These are phyloP conservation scores for Lutjanus erythropterus DNA, from an alignment of 2,113 vertebrate genomes.

Conservation along the genomic window DNA sequence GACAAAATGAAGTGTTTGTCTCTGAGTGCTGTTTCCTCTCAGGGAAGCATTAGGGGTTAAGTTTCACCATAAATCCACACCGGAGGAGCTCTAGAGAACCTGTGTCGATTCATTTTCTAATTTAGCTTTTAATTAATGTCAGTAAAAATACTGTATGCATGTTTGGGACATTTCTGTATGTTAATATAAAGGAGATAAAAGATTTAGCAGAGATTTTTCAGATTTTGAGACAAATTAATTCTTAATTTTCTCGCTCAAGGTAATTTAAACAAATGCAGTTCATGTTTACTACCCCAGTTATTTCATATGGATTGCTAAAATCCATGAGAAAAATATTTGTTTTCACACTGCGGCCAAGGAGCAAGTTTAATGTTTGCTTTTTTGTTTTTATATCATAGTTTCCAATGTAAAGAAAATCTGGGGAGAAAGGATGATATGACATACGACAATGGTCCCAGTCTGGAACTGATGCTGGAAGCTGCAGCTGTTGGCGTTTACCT, in stretches of 20 bases:
- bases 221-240: not conserved
- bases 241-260: not conserved
- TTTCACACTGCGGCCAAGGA: too few species aligned
- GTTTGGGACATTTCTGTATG: not conserved
- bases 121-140: too few species aligned
- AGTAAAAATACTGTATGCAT: not conserved
- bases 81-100: not conserved
- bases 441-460: not conserved
- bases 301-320: too few species aligned
- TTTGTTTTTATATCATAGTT: not conserved
- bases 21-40: not conserved
- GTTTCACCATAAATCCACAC: not conserved
- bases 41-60: not conserved
- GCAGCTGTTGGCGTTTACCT: too few species aligned
- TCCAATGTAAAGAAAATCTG: not conserved
- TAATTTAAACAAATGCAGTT: not conserved
- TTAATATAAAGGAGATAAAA: not conserved
- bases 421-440: not conserved
- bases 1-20: not conserved
- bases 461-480: not conserved
- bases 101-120: not conserved
- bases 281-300: not conserved
- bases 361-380: too few species aligned
- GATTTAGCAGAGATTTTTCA: not conserved
- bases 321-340: too few species aligned